phyloP scores from a whole-genome alignment of 2,888 invertebrate species.

The Drosophila planitibia region DNA sequence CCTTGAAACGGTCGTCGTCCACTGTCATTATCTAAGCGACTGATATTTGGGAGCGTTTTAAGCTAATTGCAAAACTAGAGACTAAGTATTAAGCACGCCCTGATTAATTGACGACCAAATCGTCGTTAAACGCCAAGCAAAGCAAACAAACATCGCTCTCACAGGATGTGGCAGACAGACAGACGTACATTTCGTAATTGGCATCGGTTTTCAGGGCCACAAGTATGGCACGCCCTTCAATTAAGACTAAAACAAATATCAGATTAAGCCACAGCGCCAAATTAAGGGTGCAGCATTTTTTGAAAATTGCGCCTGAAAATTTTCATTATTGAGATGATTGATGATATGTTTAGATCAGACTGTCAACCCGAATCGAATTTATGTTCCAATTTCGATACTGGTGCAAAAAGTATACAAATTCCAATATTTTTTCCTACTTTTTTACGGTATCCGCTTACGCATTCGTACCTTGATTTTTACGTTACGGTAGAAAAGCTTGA shows the following conservation, averaged over 20 bases:
- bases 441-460: not conserved
- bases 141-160: conserved; percentile 33
- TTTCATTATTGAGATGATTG: not conserved
- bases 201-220: conserved; percentile 24
- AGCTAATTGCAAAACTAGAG: conserved; percentile 33
- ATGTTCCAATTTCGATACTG: not conserved
- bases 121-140: conserved; percentile 24
- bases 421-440: not conserved
- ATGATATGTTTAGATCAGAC: not conserved
- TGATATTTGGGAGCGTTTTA: conserved; percentile 34
- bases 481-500: not conserved
- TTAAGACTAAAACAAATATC: conserved; percentile 25
- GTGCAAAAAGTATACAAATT: not conserved
- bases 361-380: not conserved
- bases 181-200: conserved; percentile 29
- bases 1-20: conserved; percentile 31
- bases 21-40: conserved; percentile 14
- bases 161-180: conserved; percentile 41
- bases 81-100: conserved; percentile 39
- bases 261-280: conserved; percentile 17
- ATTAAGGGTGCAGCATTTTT: conserved; percentile 14
- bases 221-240: conserved; percentile 35
- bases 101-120: conserved; percentile 47
- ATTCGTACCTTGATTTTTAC: not conserved
- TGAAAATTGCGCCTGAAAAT: not conserved